Percentiles rank a stretch among this genome's conserved stretches.
Evolutionary conservation across 1,140 invertebrate species (phyloP).

Genomic region (Oryzaephilus surinamensis): DNA sequence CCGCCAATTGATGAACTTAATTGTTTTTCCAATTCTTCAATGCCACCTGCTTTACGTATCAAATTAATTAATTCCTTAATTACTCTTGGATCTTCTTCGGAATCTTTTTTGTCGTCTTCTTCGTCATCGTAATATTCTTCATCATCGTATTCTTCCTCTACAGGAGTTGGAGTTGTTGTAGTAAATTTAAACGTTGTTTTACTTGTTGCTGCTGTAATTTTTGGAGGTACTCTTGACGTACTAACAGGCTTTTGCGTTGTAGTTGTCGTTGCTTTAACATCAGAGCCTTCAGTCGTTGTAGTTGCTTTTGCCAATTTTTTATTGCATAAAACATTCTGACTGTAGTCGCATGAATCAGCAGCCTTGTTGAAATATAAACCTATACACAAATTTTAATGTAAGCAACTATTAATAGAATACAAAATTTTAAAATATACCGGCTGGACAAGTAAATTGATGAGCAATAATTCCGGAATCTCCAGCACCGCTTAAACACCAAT

Average conservation of each 20-base stretch:
- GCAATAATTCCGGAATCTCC: conserved; percentile 82
- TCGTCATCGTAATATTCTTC: conserved; percentile 43
- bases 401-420: no score
- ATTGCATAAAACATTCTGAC: conserved; percentile 73
- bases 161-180: conserved; percentile 22
- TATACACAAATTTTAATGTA: conserved; percentile 30
- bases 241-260: conserved; percentile 38
- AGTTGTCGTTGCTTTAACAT: conserved; percentile 36
- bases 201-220: conserved; percentile 35
- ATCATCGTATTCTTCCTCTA: conserved; percentile 54
- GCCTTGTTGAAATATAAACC: conserved; percentile 83
- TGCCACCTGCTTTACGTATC: conserved; percentile 74
- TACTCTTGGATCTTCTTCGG: conserved; percentile 68
- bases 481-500: conserved; percentile 85
- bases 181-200: conserved; percentile 31
- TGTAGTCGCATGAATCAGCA: conserved; percentile 86
- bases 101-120: conserved; percentile 26
- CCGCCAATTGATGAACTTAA: conserved; percentile 35
- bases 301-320: conserved; percentile 42
- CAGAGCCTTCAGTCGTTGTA: conserved; percentile 36
- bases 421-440: conserved; percentile 46
- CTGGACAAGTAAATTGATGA: conserved; percentile 88
- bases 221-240: conserved; percentile 28
- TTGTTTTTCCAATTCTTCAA: conserved; percentile 72
- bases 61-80: conserved; percentile 75